Evolutionary conservation across 2,888 invertebrate species (phyloP).

Genomic region (Ichneumon xanthorius): DNA sequence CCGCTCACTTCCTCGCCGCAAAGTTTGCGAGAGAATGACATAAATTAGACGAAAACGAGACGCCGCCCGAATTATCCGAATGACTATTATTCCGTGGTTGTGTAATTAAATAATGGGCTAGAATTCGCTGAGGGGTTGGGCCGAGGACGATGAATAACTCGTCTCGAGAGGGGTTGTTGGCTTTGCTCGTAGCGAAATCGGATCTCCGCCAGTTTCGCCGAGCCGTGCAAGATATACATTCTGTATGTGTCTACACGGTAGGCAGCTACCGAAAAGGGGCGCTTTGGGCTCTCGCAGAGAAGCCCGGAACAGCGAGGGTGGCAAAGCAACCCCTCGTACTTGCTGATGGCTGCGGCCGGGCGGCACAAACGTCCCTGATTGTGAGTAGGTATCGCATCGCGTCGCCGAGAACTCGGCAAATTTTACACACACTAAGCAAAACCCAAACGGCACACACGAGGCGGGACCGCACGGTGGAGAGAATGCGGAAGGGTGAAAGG

Average conservation of each 20-base stretch:
- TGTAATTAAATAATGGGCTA: conserved; percentile 43
- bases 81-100: conserved; percentile 21
- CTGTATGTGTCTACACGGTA: conserved; percentile 1
- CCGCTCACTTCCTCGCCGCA: neutral
- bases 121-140: conserved; percentile 10
- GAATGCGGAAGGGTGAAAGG: conserved; percentile 30
- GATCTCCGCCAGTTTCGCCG: conserved; percentile 46
- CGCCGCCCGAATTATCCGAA: neutral
- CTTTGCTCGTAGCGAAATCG: conserved; percentile 40
- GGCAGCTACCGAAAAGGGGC: conserved; percentile 35
- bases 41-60: conserved; percentile 2
- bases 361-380: conserved; percentile 54
- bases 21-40: conserved; percentile 5
- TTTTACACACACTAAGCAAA: neutral
- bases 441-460: neutral
- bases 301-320: conserved; percentile 44
- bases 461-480: conserved; percentile 23
- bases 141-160: conserved; percentile 34
- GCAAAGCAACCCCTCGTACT: conserved; percentile 29
- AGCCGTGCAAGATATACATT: conserved; percentile 23
- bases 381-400: conserved; percentile 49
- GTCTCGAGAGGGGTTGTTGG: conserved; percentile 31
- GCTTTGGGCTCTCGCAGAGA: conserved; percentile 24
- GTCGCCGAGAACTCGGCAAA: conserved; percentile 31
- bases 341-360: conserved; percentile 27